A percentile compares a stretch with the other conserved stretches of the same genome.
Evolutionary conservation across 2,888 invertebrate genomes (phyloP).

Genomic region (Drosophila seclusa): DNA sequence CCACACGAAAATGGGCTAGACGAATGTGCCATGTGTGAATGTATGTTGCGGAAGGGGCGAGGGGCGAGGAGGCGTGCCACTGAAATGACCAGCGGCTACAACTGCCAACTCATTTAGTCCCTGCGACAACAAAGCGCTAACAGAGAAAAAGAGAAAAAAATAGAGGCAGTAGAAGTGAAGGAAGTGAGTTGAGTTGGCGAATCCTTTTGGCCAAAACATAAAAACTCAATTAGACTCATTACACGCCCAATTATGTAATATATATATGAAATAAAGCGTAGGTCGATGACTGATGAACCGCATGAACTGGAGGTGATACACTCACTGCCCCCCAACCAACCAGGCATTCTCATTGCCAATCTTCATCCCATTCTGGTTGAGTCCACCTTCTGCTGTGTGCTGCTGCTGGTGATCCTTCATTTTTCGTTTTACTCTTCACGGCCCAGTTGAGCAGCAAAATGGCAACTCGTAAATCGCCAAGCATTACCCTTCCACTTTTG

Average conservation of each 20-base stretch:
- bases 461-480: slow-evolving; percentile 75
- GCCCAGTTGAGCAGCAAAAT: slow-evolving; percentile 76
- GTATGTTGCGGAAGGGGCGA: background rate
- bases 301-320: slow-evolving; percentile 5
- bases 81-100: slow-evolving; percentile 81
- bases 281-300: slow-evolving; percentile 26
- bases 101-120: slow-evolving; percentile 40
- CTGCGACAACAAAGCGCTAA: slow-evolving; percentile 13
- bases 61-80: slow-evolving; percentile 62
- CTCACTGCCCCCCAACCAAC: background rate
- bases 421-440: slow-evolving; percentile 65
- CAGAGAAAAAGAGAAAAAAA: background rate
- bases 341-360: background rate
- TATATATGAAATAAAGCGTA: slow-evolving; percentile 62
- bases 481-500: slow-evolving; percentile 4
- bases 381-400: slow-evolving; percentile 1
- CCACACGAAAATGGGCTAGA: slow-evolving; percentile 72
- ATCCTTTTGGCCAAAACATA: slow-evolving; percentile 75
- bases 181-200: slow-evolving; percentile 25
- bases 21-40: slow-evolving; percentile 13
- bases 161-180: background rate
- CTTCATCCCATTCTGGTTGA: background rate
- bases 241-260: slow-evolving; percentile 84
- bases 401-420: slow-evolving; percentile 47
- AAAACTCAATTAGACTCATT: slow-evolving; percentile 85